Percentiles rank a stretch among this genome's conserved stretches.
These are phyloP conservation scores for Pteromalus puparum DNA, from an alignment of 1,140 invertebrate genomes.

Conservation along the genomic window DNA sequence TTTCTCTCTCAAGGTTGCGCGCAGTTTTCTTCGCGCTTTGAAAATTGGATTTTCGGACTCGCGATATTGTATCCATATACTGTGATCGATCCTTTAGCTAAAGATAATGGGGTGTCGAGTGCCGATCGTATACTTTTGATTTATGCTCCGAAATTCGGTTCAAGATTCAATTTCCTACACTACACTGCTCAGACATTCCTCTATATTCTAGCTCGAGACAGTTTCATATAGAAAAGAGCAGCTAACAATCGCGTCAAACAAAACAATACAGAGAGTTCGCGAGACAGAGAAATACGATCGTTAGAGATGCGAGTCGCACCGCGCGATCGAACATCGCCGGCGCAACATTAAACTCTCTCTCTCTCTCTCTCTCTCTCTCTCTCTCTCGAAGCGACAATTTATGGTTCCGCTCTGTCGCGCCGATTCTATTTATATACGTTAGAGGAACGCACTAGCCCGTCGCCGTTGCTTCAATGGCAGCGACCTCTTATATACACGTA, in stretches of 20 bases:
- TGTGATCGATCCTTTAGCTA: neutral
- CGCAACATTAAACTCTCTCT: constrained; percentile 30
- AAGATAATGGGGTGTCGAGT: neutral
- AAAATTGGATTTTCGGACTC: constrained; percentile 1
- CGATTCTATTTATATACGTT: constrained; percentile 21
- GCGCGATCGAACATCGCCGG: constrained; percentile 36
- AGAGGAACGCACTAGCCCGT: neutral
- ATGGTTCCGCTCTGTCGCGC: constrained; percentile 22
- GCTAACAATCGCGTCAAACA: constrained; percentile 1
- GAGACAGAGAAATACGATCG: constrained; percentile 22
- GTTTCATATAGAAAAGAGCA: neutral
- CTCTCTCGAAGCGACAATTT: constrained; percentile 26
- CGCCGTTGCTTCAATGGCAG: constrained; percentile 9
- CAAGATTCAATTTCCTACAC: too few species aligned
- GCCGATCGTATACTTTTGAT: constrained; percentile 2
- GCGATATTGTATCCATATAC: too few species aligned
- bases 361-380: too few species aligned
- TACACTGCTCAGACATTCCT: too few species aligned
- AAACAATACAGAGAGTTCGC: constrained; percentile 14
- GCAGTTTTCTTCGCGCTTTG: neutral
- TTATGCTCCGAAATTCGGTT: neutral
- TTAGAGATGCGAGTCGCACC: constrained; percentile 26
- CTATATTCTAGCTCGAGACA: neutral
- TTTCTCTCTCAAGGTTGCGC: neutral
- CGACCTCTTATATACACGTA: constrained; percentile 1